phyloP scores from a whole-genome alignment of 2,797 vertebrate genomes.

The Monodelphis domestica region DNA sequence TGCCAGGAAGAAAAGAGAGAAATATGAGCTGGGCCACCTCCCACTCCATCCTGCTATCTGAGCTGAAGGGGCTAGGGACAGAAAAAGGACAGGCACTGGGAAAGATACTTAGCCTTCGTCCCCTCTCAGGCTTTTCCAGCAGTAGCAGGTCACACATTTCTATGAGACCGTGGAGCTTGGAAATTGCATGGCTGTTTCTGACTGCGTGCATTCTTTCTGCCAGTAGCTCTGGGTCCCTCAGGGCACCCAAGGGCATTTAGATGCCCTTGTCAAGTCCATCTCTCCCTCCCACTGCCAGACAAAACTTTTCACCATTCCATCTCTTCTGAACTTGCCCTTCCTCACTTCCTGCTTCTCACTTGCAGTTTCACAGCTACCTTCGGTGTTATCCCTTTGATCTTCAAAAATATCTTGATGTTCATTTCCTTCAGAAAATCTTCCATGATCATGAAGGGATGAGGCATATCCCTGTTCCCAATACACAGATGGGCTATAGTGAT shows the following conservation, averaged over 20 bases:
- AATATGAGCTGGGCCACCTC: slow-evolving; percentile 72
- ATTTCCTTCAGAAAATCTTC: neutral
- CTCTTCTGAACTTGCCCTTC: neutral
- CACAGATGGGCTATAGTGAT: neutral
- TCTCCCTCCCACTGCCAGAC: neutral
- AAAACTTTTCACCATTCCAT: neutral
- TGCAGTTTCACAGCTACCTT: neutral
- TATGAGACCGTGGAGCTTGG: neutral
- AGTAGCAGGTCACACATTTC: neutral
- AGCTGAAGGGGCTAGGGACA: slow-evolving; percentile 26
- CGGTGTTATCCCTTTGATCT: neutral
- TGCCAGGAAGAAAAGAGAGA: slow-evolving; percentile 74
- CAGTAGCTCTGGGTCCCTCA: neutral
- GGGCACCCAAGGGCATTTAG: neutral
- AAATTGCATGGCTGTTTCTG: neutral
- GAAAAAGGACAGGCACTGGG: slow-evolving; percentile 24
- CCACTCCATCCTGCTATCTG: slow-evolving; percentile 70
- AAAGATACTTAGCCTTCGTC: neutral
- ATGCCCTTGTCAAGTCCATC: neutral
- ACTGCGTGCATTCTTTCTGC: neutral
- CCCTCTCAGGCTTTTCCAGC: neutral
- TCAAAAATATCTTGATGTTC: neutral
- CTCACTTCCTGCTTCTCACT: neutral
- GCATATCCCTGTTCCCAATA: neutral
- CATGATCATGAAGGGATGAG: neutral